Evolutionary conservation across 2,888 invertebrate species (phyloP).

Genomic region (Adineta ricciae): DNA sequence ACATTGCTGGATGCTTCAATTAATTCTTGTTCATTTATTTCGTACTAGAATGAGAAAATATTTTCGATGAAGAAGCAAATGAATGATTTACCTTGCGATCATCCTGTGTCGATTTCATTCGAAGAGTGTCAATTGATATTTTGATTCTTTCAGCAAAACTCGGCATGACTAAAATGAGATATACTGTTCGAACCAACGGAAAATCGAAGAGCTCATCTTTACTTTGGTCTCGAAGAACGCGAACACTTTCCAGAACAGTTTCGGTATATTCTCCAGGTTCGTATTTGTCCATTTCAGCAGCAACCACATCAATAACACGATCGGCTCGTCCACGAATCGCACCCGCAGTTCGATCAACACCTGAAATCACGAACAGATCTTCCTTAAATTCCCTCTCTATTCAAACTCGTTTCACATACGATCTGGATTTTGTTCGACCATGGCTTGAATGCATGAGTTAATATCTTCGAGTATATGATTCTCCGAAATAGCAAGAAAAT

Average conservation of each 20-base stretch:
- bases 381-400: too few species aligned
- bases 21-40: slow-evolving; percentile 92
- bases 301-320: slow-evolving; percentile 87
- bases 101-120: background rate
- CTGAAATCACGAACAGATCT: background rate
- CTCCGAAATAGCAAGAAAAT: slow-evolving; percentile 74
- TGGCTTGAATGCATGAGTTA: slow-evolving; percentile 86
- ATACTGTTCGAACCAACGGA: background rate
- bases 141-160: slow-evolving; percentile 90
- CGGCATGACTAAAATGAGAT: slow-evolving; percentile 63
- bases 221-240: slow-evolving; percentile 73
- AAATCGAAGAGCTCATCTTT: background rate
- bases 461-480: slow-evolving; percentile 97
- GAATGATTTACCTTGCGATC: background rate
- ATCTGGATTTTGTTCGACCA: slow-evolving; percentile 70
- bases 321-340: slow-evolving; percentile 86
- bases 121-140: slow-evolving; percentile 75
- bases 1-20: slow-evolving; percentile 80
- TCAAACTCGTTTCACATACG: background rate
- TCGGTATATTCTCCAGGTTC: slow-evolving; percentile 93
- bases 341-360: slow-evolving; percentile 73
- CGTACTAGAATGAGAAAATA: slow-evolving; percentile 50
- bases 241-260: slow-evolving; percentile 83
- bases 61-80: too few species aligned
- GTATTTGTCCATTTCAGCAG: slow-evolving; percentile 96